Percentiles rank a stretch among this genome's conserved stretches.
These are phyloP conservation scores for Caenorhabditis imperialis DNA, from an alignment of 2,888 invertebrate species.

Conservation along the genomic window DNA sequence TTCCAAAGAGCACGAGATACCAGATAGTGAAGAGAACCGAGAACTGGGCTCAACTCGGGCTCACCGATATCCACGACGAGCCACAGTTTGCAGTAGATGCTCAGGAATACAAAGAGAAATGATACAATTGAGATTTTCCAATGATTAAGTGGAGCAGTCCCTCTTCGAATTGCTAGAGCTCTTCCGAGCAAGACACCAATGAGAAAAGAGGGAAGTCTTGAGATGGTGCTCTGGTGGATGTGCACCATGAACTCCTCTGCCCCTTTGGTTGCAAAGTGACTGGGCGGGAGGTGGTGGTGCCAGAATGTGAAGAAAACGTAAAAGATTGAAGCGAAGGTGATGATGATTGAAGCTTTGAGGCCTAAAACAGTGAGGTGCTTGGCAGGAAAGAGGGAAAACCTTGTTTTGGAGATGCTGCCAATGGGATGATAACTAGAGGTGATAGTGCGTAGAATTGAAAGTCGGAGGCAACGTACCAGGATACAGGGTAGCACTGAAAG, in stretches of 20 bases:
- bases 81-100: constrained; percentile 20
- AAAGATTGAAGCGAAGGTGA: background rate
- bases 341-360: background rate
- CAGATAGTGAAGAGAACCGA: constrained; percentile 29
- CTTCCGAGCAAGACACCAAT: constrained; percentile 79
- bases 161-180: constrained; percentile 1
- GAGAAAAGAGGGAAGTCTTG: constrained; percentile 75
- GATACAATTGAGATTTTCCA: background rate
- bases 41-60: constrained; percentile 3
- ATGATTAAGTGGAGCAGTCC: background rate
- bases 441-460: constrained; percentile 39
- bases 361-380: background rate
- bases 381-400: background rate
- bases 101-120: background rate
- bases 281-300: constrained; percentile 1
- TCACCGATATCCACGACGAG: constrained; percentile 14
- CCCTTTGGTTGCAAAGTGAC: background rate
- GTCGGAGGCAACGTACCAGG: constrained; percentile 57
- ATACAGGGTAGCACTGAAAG: constrained; percentile 31
- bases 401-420: constrained; percentile 16
- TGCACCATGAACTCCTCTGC: constrained; percentile 4
- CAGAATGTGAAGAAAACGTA: constrained; percentile 9
- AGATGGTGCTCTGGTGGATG: constrained; percentile 4
- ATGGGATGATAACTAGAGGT: constrained; percentile 42
- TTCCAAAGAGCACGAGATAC: constrained; percentile 78